Evolutionary conservation across 2,113 vertebrate species (phyloP).

Genomic region (Megalops atlanticus): DNA sequence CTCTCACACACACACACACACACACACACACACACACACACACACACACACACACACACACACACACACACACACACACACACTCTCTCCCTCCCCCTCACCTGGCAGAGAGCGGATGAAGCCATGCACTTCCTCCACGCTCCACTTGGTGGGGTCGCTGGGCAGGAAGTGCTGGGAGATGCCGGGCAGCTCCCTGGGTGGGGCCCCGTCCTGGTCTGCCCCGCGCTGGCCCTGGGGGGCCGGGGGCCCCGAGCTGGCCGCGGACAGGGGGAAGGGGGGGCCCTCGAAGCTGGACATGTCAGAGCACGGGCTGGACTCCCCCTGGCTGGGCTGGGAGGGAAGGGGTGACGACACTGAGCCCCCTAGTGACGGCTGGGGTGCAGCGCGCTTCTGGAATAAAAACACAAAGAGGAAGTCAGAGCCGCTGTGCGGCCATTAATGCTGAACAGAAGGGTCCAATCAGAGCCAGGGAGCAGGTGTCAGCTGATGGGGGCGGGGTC

Average conservation of each 20-base stretch:
- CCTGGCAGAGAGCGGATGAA: conserved; percentile 93
- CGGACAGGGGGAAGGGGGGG: conserved; percentile 85
- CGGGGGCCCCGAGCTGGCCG: conserved; percentile 84
- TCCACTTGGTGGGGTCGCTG: conserved; percentile 93
- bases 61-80: no score
- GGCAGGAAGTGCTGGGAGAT: conserved; percentile 83
- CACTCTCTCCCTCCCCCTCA: no score
- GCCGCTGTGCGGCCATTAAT: not conserved
- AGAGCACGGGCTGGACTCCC: conserved; percentile 91
- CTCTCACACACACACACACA: no score
- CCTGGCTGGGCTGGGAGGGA: conserved; percentile 79
- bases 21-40: no score
- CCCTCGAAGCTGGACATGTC: conserved; percentile 97
- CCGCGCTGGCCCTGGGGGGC: conserved; percentile 75
- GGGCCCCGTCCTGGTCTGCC: conserved; percentile 76
- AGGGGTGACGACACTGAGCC: conserved; percentile 68
- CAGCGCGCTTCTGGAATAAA: conserved; percentile 61
- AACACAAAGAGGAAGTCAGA: not conserved
- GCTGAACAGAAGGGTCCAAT: not conserved
- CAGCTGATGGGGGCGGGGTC: no score
- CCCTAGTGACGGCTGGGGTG: conserved; percentile 61
- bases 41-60: no score
- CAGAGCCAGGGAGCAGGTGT: not conserved
- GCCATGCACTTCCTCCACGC: conserved; percentile 92
- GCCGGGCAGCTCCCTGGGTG: conserved; percentile 70